Percentiles rank a stretch among this genome's conserved stretches.
Evolutionary conservation across 2,797 vertebrate genomes (phyloP).

Genomic region (Crocidura indochinensis): DNA sequence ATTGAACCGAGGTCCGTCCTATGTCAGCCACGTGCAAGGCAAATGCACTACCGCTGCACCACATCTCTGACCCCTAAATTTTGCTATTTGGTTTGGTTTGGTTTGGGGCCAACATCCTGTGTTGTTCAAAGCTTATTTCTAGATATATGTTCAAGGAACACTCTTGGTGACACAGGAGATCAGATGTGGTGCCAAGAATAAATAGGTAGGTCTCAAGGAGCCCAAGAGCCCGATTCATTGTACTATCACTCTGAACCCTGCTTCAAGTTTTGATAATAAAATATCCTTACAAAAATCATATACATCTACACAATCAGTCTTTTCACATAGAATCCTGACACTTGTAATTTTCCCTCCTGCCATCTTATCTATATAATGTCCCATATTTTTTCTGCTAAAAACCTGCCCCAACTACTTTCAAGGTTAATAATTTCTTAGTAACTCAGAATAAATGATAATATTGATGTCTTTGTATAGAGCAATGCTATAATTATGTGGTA

Average conservation of each 20-base stretch:
- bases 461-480: neutral
- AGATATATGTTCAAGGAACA: no score
- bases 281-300: constrained; percentile 52
- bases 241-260: neutral
- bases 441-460: neutral
- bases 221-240: no score
- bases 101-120: no score
- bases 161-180: no score
- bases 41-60: no score
- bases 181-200: no score
- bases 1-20: no score
- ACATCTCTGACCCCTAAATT: no score
- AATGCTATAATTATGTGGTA: neutral
- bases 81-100: no score
- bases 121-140: no score
- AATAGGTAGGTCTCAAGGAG: no score
- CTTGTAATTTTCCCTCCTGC: neutral
- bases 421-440: neutral
- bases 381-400: neutral
- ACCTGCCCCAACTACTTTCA: neutral
- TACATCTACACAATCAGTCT: neutral
- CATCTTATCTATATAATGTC: neutral
- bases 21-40: no score
- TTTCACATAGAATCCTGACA: neutral
- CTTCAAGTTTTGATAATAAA: constrained; percentile 28